phyloP scores from a whole-genome alignment of 1,140 invertebrate genomes.

The Trachymyrmex cornetzi region DNA sequence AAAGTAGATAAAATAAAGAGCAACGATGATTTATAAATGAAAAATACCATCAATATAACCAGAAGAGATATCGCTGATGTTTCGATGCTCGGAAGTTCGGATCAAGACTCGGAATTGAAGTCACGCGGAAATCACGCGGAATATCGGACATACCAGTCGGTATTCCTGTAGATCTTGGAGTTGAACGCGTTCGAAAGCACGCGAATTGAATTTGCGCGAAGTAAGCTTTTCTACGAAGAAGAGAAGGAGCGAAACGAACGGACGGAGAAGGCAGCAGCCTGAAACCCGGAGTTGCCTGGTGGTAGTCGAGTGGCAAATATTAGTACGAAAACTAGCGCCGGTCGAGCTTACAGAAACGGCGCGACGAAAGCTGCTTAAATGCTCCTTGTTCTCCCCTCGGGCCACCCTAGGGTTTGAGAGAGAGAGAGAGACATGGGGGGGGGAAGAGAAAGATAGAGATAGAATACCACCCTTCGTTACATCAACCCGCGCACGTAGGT shows the following conservation, averaged over 20 bases:
- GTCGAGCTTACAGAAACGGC: slow-evolving; percentile 80
- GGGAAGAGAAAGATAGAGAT: slow-evolving; percentile 13
- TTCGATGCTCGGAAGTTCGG: background rate
- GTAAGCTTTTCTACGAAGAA: slow-evolving; percentile 38
- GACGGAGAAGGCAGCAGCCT: slow-evolving; percentile 40
- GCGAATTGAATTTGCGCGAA: slow-evolving; percentile 57
- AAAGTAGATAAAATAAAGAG: background rate
- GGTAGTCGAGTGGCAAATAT: slow-evolving; percentile 86
- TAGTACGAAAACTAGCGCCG: slow-evolving; percentile 85
- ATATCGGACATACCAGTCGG: slow-evolving; percentile 32
- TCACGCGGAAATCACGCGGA: slow-evolving; percentile 41
- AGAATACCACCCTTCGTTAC: slow-evolving; percentile 61
- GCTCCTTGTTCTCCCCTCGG: slow-evolving; percentile 63
- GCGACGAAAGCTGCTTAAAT: slow-evolving; percentile 86
- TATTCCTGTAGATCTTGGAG: slow-evolving; percentile 42
- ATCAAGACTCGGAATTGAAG: slow-evolving; percentile 16
- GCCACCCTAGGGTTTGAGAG: background rate
- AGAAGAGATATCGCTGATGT: background rate
- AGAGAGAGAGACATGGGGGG: background rate
- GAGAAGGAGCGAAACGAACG: slow-evolving; percentile 37
- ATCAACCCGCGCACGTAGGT: slow-evolving; percentile 61
- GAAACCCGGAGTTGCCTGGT: slow-evolving; percentile 68
- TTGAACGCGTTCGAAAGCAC: slow-evolving; percentile 62
- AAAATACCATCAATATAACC: background rate
- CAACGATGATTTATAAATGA: background rate